Conservation (phyloP, 2,888 invertebrate genomes). For the Syrista parreyssii region DNA sequence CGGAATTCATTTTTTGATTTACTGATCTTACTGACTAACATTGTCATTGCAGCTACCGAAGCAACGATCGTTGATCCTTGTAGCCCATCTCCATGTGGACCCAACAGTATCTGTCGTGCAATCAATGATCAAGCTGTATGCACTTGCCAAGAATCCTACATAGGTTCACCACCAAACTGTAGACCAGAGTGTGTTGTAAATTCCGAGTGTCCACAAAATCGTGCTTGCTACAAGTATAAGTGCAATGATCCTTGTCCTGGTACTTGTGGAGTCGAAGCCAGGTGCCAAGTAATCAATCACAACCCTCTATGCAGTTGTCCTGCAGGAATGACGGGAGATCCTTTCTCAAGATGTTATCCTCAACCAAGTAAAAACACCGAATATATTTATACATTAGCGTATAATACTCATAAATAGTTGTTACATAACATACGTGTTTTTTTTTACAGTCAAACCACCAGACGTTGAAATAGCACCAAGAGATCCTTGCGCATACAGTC, state of each 20-base stretch:
- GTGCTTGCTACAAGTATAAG: conserved; percentile 84
- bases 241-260: conserved; percentile 86
- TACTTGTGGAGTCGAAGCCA: conserved; percentile 81
- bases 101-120: conserved; percentile 81
- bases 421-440: conserved; percentile 7
- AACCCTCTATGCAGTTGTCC: conserved; percentile 86
- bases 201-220: conserved; percentile 82
- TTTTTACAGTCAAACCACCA: conserved; percentile 28
- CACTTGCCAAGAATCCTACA: conserved; percentile 78
- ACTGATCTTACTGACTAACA: conserved; percentile 10
- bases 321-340: conserved; percentile 80
- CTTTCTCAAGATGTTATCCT: conserved; percentile 80
- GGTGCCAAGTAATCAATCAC: conserved; percentile 84
- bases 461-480: conserved; percentile 55
- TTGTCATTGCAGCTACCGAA: conserved; percentile 40
- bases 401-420: not conserved
- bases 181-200: conserved; percentile 87
- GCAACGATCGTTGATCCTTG: conserved; percentile 71
- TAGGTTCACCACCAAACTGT: conserved; percentile 84
- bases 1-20: not conserved
- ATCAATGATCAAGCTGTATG: conserved; percentile 80
- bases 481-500: conserved; percentile 79
- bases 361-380: conserved; percentile 47
- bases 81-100: conserved; percentile 83
- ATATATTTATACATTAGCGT: not conserved